Evolutionary conservation across 2,888 invertebrate species (phyloP), one percentile per base, ranked within the genome.

Genomic region (Caenorhabditis becei): DNA sequence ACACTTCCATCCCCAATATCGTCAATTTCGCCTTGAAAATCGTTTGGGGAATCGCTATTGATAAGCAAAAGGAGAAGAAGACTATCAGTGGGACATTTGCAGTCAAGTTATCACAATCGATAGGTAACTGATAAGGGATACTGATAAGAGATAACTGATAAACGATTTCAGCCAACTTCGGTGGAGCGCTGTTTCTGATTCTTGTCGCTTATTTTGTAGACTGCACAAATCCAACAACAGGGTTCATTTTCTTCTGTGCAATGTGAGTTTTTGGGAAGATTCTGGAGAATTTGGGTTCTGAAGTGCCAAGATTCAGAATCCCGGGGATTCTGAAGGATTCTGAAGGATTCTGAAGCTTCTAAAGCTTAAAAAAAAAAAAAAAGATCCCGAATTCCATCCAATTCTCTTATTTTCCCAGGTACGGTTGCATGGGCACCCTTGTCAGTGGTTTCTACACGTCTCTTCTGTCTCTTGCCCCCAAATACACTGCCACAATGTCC

Each of bases 381-480:
- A n/a, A n/a, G n/a, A n/a, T n/a, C n/a, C n/a, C n/a, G n/a, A 41
- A 10, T 14, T 16, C 41, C 41, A 41, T 41, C 16, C 41, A 10
- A 16, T 18, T n/a, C n/a, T n/a, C n/a, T n/a, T n/a, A 35, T 35
- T 14, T 63, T 53, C 59, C 18, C 47, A 84, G 84, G 78, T 85
- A 80, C 49, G 71, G 77, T 11, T 77, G 77, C 35, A 72, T 83
- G 80, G 80, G 85, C 23, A 82, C 83, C 2, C 82, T 85, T 16
- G 81, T 77, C 74, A 80, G 80, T 51, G 88, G 88, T n/a, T 86
- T 86, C 65, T 87, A 85, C 80, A 88, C 88, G 1, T 82, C 86
- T 0, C 71, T 84, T 0, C 69, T 88, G 1, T 87, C 85, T 10
- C 62, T 88, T 32, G 88, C 88, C 11, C 88, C 88, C 1, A 80